These are phyloP conservation scores for Montifringilla adamsi DNA, from an alignment of 2,113 vertebrate species.

Conservation along the genomic window DNA sequence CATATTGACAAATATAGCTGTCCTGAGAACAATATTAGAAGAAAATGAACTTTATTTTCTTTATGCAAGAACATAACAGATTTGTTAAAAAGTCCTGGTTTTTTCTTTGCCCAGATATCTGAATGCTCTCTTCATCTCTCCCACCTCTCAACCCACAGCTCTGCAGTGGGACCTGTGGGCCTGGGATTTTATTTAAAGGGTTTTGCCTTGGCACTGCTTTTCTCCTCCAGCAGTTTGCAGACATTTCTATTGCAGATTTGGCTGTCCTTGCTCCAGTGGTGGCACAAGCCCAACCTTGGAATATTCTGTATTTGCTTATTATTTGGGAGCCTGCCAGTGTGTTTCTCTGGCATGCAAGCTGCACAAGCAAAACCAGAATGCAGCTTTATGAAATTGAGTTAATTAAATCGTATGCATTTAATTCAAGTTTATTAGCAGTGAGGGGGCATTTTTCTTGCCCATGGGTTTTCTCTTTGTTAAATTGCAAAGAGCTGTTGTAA, in stretches of 20 bases:
- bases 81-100: not conserved
- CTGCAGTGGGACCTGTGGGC: not conserved
- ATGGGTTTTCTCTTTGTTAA: not conserved
- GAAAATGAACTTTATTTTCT: not conserved
- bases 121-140: not conserved
- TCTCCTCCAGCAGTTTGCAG: not conserved
- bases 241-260: not conserved
- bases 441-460: constrained; percentile 6
- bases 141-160: not conserved
- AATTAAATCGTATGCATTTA: constrained; percentile 10
- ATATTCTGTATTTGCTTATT: constrained; percentile 21
- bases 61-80: not conserved
- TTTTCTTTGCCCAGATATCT: not conserved
- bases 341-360: not conserved
- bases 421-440: not conserved
- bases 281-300: not conserved
- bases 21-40: not conserved
- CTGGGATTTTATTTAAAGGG: not conserved
- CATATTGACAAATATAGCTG: not conserved
- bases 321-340: constrained; percentile 25
- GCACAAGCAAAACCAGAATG: not conserved
- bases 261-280: not conserved
- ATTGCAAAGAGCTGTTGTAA: not conserved
- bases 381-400: constrained; percentile 33
- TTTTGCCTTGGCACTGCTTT: not conserved